phyloP scores from a whole-genome alignment of 2,888 invertebrate genomes.

The Autographa pulchrina region DNA sequence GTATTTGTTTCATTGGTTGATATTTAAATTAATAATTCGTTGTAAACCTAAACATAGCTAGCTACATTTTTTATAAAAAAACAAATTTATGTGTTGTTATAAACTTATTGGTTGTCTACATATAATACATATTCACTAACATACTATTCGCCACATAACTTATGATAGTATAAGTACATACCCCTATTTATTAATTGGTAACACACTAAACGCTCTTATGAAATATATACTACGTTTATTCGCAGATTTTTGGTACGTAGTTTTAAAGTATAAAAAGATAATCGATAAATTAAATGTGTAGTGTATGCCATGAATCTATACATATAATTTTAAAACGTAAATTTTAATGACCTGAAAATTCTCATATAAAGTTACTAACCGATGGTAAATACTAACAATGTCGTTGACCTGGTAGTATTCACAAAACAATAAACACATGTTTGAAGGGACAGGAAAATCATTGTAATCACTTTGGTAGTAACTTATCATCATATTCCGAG shows the following conservation, averaged over 20 bases:
- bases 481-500: too few species aligned
- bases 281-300: constrained; percentile 35
- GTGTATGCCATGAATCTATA: constrained; percentile 16
- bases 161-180: constrained; percentile 17
- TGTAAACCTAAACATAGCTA: neutral
- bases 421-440: too few species aligned
- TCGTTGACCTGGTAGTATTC: too few species aligned
- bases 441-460: neutral
- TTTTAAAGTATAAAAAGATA: constrained; percentile 36
- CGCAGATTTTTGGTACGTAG: constrained; percentile 49
- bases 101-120: constrained; percentile 1
- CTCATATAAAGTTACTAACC: too few species aligned
- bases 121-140: constrained; percentile 17
- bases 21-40: neutral
- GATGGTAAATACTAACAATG: too few species aligned
- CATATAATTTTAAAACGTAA: neutral
- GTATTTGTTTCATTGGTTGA: constrained; percentile 16
- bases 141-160: constrained; percentile 28
- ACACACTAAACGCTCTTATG: constrained; percentile 31
- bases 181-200: constrained; percentile 37
- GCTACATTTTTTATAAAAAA: neutral
- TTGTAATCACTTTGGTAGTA: neutral
- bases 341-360: neutral
- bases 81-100: neutral
- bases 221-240: constrained; percentile 44